phyloP scores from a whole-genome alignment of 2,113 vertebrate species.

The Thomomys bottae region DNA sequence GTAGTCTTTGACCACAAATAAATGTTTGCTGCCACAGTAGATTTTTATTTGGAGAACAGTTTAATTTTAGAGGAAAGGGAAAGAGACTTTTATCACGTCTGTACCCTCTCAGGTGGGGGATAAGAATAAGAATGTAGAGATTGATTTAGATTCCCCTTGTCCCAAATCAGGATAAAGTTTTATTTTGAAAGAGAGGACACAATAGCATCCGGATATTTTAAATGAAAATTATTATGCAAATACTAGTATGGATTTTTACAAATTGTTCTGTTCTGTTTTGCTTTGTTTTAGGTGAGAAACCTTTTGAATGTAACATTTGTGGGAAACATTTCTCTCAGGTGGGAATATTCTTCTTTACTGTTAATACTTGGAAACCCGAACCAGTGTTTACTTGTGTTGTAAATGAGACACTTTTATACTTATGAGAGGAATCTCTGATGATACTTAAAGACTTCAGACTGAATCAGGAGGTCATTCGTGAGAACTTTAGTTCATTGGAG shows the following conservation, averaged over 20 bases:
- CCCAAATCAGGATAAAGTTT: fast-evolving
- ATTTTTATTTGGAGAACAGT: not conserved
- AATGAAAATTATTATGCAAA: not conserved
- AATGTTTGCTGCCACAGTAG: not conserved
- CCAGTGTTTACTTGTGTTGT: conserved; percentile 46
- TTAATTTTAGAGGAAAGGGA: not conserved
- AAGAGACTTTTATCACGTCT: not conserved
- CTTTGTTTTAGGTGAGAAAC: conserved; percentile 95
- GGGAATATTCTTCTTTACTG: conserved; percentile 83
- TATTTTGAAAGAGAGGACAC: not conserved
- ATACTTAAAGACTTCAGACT: not conserved
- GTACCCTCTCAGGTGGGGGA: not conserved
- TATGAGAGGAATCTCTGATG: conserved; percentile 21
- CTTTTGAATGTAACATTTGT: conserved; percentile 98
- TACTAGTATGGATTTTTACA: conserved; percentile 55
- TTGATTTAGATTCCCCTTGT: not conserved
- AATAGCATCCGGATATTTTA: not conserved
- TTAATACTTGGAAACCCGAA: conserved; percentile 73
- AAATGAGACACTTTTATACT: conserved; percentile 12
- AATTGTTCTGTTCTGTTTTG: conserved; percentile 77
- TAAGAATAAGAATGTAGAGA: not conserved
- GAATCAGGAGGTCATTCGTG: not conserved
- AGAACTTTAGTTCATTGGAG: not conserved
- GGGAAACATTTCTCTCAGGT: conserved; percentile 99
- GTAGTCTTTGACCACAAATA: not conserved